Percentiles rank a stretch among this genome's conserved stretches.
These are phyloP conservation scores for Ceyx erithaca DNA, from an alignment of 2,797 vertebrate genomes.

Conservation along the genomic window DNA sequence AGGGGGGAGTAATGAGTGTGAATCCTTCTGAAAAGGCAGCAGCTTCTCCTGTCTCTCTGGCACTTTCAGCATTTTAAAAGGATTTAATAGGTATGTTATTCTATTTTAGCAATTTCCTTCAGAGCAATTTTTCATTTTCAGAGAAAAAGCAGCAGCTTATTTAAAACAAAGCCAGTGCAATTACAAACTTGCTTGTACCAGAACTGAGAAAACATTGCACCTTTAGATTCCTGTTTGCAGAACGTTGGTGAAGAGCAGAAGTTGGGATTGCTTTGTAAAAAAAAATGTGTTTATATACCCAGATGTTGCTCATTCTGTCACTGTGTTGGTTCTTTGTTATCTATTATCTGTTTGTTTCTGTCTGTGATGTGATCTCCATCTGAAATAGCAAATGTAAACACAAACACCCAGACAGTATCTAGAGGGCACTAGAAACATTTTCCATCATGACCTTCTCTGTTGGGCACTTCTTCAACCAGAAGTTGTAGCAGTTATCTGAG, in stretches of 20 bases:
- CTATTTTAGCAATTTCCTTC: constrained; percentile 43
- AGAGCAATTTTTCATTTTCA: constrained; percentile 21
- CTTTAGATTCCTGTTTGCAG: constrained; percentile 11
- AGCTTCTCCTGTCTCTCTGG: constrained; percentile 9
- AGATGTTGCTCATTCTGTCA: no score
- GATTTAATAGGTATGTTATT: constrained; percentile 16
- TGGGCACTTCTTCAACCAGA: no score
- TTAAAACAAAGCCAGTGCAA: constrained; percentile 25
- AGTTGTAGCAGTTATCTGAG: no score
- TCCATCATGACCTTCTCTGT: no score
- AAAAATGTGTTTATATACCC: not conserved
- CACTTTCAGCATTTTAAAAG: constrained; percentile 44
- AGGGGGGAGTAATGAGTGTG: not conserved
- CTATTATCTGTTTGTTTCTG: no score
- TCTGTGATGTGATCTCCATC: no score
- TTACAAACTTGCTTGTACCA: not conserved
- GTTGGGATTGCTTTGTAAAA: constrained; percentile 12
- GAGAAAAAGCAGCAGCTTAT: not conserved
- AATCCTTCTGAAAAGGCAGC: constrained; percentile 27
- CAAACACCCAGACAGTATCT: no score
- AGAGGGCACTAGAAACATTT: no score
- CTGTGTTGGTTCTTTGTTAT: no score
- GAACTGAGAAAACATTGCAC: constrained; percentile 7
- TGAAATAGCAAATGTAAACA: no score
- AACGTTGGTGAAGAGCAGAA: constrained; percentile 42